Evolutionary conservation across 1,140 invertebrate genomes (phyloP).

Genomic region (Phymorhynchus buccinoides): DNA sequence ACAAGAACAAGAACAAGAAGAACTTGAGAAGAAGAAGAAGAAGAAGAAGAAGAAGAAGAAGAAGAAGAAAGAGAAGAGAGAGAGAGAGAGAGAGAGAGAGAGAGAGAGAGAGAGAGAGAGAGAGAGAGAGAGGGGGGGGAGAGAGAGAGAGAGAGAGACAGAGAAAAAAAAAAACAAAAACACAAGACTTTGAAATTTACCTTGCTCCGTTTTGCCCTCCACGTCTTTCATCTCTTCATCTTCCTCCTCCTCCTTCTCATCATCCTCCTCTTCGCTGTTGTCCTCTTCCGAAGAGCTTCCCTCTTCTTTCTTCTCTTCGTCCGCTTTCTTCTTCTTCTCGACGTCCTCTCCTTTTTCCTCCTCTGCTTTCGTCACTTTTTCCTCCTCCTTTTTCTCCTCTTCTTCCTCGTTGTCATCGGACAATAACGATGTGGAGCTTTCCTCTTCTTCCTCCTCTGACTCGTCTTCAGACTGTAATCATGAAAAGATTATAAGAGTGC

Average conservation of each 20-base stretch:
- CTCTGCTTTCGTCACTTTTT: neutral
- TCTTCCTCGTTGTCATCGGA: constrained; percentile 37
- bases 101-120: too few species aligned
- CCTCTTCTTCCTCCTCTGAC: constrained; percentile 23
- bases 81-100: too few species aligned
- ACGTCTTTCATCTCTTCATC: constrained; percentile 6
- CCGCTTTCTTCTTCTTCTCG: constrained; percentile 4
- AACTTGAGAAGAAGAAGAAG: too few species aligned
- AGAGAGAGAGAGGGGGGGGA: too few species aligned
- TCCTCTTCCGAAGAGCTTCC: neutral
- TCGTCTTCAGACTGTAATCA: constrained; percentile 26
- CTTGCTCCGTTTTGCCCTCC: neutral
- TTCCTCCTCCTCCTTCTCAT: neutral
- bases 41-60: too few species aligned
- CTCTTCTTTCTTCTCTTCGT: neutral
- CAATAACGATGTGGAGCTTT: constrained; percentile 18
- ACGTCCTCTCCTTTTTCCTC: neutral
- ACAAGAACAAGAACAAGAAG: too few species aligned
- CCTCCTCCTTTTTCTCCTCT: constrained; percentile 29
- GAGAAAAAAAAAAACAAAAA: neutral
- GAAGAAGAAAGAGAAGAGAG: too few species aligned
- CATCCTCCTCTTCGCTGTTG: constrained; percentile 20
- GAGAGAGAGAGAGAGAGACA: too few species aligned
- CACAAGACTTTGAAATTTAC: neutral
- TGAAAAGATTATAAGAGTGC: too few species aligned